phyloP scores from a whole-genome alignment of 2,113 vertebrate genomes.

The Ophiodon elongatus region DNA sequence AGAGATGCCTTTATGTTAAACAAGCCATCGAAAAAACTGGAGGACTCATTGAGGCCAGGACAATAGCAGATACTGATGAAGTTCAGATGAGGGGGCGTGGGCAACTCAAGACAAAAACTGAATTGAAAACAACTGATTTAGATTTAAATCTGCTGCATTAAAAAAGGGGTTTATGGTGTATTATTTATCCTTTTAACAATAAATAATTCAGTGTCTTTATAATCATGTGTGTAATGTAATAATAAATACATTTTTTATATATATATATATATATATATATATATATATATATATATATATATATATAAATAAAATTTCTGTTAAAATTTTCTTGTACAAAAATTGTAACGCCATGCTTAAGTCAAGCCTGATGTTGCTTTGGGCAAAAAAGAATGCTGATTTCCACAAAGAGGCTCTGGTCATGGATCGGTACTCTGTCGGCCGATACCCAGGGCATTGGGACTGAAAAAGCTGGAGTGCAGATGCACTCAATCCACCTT shows the following conservation, averaged over 20 bases:
- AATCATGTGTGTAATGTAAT: too few relatives aligned
- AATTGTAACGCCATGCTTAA: neutral
- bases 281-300: too few relatives aligned
- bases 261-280: too few relatives aligned
- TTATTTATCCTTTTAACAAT: neutral
- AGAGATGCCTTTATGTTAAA: conserved; percentile 23
- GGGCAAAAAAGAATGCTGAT: neutral
- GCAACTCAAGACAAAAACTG: too few relatives aligned
- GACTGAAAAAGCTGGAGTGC: too few relatives aligned
- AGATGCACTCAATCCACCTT: neutral
- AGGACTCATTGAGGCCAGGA: neutral
- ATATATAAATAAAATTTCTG: too few relatives aligned
- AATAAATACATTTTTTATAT: too few relatives aligned
- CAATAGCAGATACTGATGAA: neutral
- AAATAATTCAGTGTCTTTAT: neutral
- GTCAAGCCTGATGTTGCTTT: neutral
- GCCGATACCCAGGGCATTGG: too few relatives aligned
- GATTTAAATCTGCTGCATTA: too few relatives aligned
- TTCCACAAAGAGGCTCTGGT: neutral
- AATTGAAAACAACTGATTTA: too few relatives aligned
- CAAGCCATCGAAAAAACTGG: neutral
- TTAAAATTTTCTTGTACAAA: neutral
- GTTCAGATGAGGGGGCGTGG: neutral
- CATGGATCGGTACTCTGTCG: neutral
- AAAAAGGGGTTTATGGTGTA: neutral